Evolutionary conservation across 2,113 vertebrate genomes (phyloP).

Genomic region (Tragelaphus strepsiceros): DNA sequence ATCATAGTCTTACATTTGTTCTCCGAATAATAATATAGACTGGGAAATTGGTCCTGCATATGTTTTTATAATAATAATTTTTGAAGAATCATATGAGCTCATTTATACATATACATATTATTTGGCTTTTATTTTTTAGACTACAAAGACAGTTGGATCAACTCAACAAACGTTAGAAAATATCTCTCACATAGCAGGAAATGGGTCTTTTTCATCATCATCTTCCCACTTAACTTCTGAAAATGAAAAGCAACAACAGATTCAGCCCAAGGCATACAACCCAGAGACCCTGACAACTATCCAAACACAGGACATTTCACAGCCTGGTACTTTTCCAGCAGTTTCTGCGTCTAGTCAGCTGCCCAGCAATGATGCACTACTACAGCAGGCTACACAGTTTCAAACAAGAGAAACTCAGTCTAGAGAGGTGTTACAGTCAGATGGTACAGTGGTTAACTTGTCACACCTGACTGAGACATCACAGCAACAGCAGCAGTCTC

Average conservation of each 20-base stretch:
- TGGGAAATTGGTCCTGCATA: not conserved
- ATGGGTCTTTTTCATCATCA: conserved; percentile 82
- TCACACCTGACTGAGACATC: conserved; percentile 79
- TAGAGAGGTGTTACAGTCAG: conserved; percentile 86
- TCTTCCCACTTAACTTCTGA: conserved; percentile 87
- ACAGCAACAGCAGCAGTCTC: conserved; percentile 74
- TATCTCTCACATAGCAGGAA: conserved; percentile 82
- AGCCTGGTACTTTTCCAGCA: conserved; percentile 82
- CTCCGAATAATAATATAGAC: not conserved
- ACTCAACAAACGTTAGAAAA: conserved; percentile 87
- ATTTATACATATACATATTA: not conserved
- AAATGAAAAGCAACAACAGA: conserved; percentile 85
- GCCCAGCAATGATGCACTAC: conserved; percentile 83
- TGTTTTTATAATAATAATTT: conserved; percentile 23
- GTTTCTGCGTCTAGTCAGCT: conserved; percentile 81
- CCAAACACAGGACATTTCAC: conserved; percentile 91
- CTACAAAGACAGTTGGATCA: conserved; percentile 86
- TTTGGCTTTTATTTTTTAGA: conserved; percentile 76
- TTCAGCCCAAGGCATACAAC: conserved; percentile 84
- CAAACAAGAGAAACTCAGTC: conserved; percentile 82
- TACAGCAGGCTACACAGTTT: conserved; percentile 89
- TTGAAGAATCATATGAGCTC: conserved; percentile 1
- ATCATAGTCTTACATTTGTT: not conserved
- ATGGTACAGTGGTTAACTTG: conserved; percentile 78
- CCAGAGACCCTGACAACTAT: conserved; percentile 88